Evolutionary conservation across 2,113 vertebrate genomes (phyloP).

Genomic region (Microtus oregoni): DNA sequence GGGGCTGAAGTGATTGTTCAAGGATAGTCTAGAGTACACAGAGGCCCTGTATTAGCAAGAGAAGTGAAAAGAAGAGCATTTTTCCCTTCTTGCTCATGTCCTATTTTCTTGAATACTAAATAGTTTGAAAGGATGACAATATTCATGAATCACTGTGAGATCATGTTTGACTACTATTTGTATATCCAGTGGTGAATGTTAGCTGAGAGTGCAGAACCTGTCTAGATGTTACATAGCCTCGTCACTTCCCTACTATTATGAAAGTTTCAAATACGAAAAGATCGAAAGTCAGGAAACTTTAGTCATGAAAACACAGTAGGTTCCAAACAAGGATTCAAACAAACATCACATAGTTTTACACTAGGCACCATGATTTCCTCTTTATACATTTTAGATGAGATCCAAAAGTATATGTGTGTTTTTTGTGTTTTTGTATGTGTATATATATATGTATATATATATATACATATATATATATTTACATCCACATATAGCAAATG

Average conservation of each 20-base stretch:
- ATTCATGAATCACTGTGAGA: neutral
- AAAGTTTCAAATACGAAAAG: conserved; percentile 41
- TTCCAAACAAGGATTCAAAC: neutral
- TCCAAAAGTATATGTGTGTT: neutral
- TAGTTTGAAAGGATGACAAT: conserved; percentile 9
- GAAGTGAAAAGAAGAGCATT: neutral
- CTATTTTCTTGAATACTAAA: conserved; percentile 33
- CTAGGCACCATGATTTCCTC: neutral
- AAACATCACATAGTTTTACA: neutral
- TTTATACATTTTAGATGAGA: neutral
- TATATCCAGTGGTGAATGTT: neutral
- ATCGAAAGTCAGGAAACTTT: neutral
- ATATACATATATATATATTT: too few relatives aligned
- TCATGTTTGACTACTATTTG: neutral
- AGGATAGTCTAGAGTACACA: neutral
- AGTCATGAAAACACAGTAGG: neutral
- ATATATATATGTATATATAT: rapidly evolving
- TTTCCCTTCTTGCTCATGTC: neutral
- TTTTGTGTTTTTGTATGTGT: too few relatives aligned
- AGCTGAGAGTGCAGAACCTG: neutral
- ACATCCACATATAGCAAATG: neutral
- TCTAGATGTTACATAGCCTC: neutral
- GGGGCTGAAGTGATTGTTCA: neutral
- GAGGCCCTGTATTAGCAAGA: neutral
- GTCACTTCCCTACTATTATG: neutral